phyloP scores from a whole-genome alignment of 2,888 invertebrate genomes.

The Polyploca ridens region DNA sequence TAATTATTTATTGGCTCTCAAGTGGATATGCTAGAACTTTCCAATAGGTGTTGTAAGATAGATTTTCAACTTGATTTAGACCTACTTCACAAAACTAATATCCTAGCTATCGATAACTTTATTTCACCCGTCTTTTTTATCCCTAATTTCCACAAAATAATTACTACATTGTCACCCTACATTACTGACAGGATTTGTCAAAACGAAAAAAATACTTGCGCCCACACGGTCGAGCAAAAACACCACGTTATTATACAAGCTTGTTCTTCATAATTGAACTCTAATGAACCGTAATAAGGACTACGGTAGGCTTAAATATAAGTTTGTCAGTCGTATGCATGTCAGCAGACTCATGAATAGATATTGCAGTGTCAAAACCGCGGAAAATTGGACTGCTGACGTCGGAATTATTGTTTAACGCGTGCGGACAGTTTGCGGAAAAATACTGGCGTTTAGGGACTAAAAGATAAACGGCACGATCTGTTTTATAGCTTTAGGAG shows the following conservation, averaged over 20 bases:
- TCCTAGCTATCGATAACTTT: too few species aligned
- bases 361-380: conserved; percentile 75
- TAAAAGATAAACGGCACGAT: conserved; percentile 9
- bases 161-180: background rate
- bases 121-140: too few species aligned
- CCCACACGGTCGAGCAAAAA: conserved; percentile 5
- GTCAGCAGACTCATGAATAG: conserved; percentile 74
- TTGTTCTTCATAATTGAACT: conserved; percentile 23
- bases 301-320: conserved; percentile 20
- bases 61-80: too few species aligned
- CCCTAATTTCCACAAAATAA: background rate
- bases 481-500: background rate
- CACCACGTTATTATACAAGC: conserved; percentile 12
- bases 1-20: too few species aligned
- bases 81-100: too few species aligned
- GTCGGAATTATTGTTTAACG: conserved; percentile 56
- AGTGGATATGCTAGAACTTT: too few species aligned
- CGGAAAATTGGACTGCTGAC: conserved; percentile 64
- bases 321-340: conserved; percentile 24
- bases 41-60: too few species aligned
- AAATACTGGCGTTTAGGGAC: conserved; percentile 26
- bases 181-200: conserved; percentile 34
- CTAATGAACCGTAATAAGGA: conserved; percentile 15
- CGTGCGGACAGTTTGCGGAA: conserved; percentile 11
- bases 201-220: conserved; percentile 25